A percentile compares a stretch with the other conserved stretches of the same genome.
phyloP scores from a whole-genome alignment of 2,113 vertebrate genomes.

The Brachyistius frenatus region DNA sequence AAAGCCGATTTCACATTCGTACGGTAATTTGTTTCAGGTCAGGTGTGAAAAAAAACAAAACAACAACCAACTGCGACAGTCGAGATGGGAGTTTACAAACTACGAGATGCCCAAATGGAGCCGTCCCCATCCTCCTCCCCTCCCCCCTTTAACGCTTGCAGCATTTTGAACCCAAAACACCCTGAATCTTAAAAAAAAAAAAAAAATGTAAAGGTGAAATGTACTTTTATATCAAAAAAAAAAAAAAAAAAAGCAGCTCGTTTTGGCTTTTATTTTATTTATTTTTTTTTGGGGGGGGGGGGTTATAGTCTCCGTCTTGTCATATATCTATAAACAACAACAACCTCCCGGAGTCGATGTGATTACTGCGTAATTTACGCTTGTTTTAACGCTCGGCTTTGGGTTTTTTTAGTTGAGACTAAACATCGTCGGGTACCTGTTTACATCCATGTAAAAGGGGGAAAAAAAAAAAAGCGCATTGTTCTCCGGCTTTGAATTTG shows the following conservation, averaged over 20 bases:
- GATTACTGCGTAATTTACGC: conserved; percentile 51
- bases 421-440: conserved; percentile 21
- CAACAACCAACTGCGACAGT: conserved; percentile 28
- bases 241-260: conserved; percentile 27
- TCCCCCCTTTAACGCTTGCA: conserved; percentile 85
- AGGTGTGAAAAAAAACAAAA: not conserved
- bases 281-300: too few relatives aligned
- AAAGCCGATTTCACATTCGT: conserved; percentile 16
- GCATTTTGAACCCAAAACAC: conserved; percentile 76
- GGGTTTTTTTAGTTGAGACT: not conserved
- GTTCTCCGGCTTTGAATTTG: conserved; percentile 38
- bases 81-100: conserved; percentile 55
- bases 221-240: conserved; percentile 22
- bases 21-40: conserved; percentile 12
- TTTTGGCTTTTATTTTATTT: not conserved
- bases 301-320: not conserved
- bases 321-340: conserved; percentile 3
- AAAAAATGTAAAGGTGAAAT: conserved; percentile 64
- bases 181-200: conserved; percentile 51
- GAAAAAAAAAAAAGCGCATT: conserved; percentile 11
- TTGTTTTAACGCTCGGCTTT: conserved; percentile 36
- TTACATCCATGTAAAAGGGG: conserved; percentile 34
- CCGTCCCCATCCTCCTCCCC: not conserved
- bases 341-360: conserved; percentile 3
- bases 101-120: conserved; percentile 69